These are phyloP conservation scores for Tragelaphus imberbis DNA, from an alignment of 2,113 vertebrate genomes.

Conservation along the genomic window DNA sequence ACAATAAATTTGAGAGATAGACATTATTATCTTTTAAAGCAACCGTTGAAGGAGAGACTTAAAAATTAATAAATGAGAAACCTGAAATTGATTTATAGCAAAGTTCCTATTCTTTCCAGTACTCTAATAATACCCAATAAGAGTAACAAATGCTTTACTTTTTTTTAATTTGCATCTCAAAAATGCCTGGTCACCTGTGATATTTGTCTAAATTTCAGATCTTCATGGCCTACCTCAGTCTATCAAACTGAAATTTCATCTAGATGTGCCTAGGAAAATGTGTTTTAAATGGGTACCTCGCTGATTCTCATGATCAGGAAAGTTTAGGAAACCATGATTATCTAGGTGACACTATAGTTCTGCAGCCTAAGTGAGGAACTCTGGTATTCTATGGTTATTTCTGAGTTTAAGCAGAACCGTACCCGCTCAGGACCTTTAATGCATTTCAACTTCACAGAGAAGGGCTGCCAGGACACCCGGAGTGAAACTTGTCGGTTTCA, in stretches of 20 bases:
- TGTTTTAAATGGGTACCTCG: background rate
- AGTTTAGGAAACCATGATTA: background rate
- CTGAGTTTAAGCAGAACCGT: background rate
- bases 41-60: background rate
- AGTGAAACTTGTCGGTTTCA: constrained; percentile 36
- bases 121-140: background rate
- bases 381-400: background rate
- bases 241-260: background rate
- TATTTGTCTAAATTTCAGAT: background rate
- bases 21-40: background rate
- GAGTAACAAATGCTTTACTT: background rate
- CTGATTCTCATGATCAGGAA: background rate
- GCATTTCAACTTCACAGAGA: background rate
- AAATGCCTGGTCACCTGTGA: background rate
- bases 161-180: background rate
- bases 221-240: too few relatives aligned
- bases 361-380: background rate
- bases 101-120: background rate
- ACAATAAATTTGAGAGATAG: background rate
- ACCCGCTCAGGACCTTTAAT: background rate
- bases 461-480: background rate
- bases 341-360: background rate
- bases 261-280: background rate
- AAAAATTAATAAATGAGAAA: background rate
- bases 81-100: background rate